Evolutionary conservation across 2,888 invertebrate genomes (phyloP).

Genomic region (Drosophila pegasa): DNA sequence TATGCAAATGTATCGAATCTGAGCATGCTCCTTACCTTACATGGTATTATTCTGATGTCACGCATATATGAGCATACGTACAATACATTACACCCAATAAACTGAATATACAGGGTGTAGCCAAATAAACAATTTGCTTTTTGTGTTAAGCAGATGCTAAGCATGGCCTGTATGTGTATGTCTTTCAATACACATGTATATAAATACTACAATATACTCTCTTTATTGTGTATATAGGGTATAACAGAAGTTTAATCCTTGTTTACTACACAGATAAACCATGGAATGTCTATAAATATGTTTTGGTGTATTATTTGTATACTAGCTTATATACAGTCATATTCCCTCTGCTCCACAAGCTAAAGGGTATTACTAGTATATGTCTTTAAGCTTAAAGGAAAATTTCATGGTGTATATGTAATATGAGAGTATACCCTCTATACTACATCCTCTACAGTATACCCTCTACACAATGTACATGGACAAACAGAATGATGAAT

Average conservation of each 20-base stretch:
- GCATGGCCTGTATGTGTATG: background rate
- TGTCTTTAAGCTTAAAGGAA: no score
- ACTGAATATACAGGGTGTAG: background rate
- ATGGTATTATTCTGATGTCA: background rate
- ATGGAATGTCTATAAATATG: no score
- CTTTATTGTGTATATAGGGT: background rate
- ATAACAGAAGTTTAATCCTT: background rate
- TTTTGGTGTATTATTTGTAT: no score
- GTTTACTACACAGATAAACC: no score
- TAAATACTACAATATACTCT: background rate
- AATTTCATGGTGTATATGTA: no score
- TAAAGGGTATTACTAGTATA: background rate
- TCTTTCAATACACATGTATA: background rate
- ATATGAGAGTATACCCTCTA: no score
- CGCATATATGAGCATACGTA: background rate
- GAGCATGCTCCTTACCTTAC: background rate
- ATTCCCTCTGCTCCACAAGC: background rate
- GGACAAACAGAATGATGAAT: no score
- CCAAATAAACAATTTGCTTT: background rate
- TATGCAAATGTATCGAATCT: background rate
- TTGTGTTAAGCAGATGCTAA: background rate
- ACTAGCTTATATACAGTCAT: background rate
- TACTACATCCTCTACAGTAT: no score
- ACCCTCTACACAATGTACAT: no score
- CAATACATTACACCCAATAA: background rate